Conservation (phyloP, 2,888 invertebrate genomes). For the Xylota segnis region DNA sequence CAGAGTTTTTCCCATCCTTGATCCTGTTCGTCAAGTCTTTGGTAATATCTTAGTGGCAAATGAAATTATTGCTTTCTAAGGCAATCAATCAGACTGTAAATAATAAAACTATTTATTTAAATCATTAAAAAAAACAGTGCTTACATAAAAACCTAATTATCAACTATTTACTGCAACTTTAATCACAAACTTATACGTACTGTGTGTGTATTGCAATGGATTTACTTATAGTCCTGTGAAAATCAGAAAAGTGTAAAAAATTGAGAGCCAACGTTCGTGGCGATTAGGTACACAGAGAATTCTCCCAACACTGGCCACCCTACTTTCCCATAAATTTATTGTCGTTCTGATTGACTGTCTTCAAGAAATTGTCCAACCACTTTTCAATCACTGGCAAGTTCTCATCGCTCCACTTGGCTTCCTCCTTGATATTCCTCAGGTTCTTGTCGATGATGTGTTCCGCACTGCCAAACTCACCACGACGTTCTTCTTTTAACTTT, state of each 20-base stretch:
- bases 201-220: slow-evolving; percentile 22
- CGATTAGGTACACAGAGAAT: slow-evolving; percentile 63
- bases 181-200: slow-evolving; percentile 46
- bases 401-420: slow-evolving; percentile 91
- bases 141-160: slow-evolving; percentile 24
- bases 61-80: not conserved
- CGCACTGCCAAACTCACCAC: slow-evolving; percentile 90
- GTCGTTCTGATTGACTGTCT: slow-evolving; percentile 79
- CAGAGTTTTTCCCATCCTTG: no score
- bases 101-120: slow-evolving; percentile 42
- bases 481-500: slow-evolving; percentile 87
- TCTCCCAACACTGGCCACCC: not conserved
- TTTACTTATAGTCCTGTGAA: not conserved
- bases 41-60: not conserved
- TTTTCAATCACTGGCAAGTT: slow-evolving; percentile 90
- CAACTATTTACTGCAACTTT: slow-evolving; percentile 36
- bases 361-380: slow-evolving; percentile 88
- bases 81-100: not conserved
- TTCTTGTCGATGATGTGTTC: slow-evolving; percentile 90
- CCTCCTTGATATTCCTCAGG: slow-evolving; percentile 89
- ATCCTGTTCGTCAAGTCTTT: no score
- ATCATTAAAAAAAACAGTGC: slow-evolving; percentile 21
- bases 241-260: slow-evolving; percentile 24
- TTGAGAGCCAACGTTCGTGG: slow-evolving; percentile 32
- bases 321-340: slow-evolving; percentile 80